Percentiles rank a stretch among this genome's conserved stretches.
phyloP scores from a whole-genome alignment of 2,113 vertebrate genomes.

The Oceanites oceanicus region DNA sequence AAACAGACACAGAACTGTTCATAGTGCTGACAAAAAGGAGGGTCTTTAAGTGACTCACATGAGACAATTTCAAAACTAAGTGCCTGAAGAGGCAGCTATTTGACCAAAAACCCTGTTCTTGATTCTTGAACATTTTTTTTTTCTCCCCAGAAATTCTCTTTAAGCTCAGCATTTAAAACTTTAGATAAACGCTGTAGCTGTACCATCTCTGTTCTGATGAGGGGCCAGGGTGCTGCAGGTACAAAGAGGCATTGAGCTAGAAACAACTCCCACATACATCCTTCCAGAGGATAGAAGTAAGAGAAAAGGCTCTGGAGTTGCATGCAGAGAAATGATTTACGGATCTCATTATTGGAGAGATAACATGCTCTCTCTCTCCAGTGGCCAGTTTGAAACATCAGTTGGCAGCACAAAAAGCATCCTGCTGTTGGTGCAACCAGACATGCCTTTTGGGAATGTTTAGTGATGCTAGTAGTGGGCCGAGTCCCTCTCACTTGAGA shows the following conservation, averaged over 20 bases:
- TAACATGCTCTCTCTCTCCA: background rate
- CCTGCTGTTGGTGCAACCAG: background rate
- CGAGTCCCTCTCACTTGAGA: background rate
- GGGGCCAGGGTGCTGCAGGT: background rate
- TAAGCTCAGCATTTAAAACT: background rate
- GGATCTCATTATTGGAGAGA: background rate
- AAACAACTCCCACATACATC: background rate
- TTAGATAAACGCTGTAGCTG: background rate
- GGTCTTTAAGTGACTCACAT: background rate
- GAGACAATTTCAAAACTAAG: background rate
- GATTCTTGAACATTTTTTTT: background rate
- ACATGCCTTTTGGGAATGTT: background rate
- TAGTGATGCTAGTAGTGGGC: background rate
- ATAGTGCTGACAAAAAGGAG: background rate
- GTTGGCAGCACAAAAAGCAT: background rate
- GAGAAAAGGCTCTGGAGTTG: background rate
- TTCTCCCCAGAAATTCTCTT: background rate
- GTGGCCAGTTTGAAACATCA: background rate
- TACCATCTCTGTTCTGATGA: background rate
- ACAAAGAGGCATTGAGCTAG: background rate
- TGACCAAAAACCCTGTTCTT: background rate
- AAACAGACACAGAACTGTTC: background rate
- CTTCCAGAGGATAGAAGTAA: background rate
- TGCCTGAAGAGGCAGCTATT: background rate
- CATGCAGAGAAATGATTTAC: background rate